Percentiles rank a stretch among this genome's conserved stretches.
These are phyloP conservation scores for Muscidifurax raptorellus DNA, from an alignment of 1,140 invertebrate species.

Conservation along the genomic window DNA sequence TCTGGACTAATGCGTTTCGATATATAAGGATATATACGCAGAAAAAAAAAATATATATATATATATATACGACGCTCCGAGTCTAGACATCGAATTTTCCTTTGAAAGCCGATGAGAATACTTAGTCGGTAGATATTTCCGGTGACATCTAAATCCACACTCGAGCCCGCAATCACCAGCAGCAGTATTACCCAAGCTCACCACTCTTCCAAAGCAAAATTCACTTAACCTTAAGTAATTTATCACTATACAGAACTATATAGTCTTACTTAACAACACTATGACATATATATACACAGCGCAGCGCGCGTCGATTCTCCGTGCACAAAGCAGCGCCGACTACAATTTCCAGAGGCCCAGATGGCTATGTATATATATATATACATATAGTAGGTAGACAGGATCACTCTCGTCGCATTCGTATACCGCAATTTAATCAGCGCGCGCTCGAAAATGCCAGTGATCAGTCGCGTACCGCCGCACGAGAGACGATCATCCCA, in stretches of 20 bases:
- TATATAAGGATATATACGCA: no score
- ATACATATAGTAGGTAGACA: no score
- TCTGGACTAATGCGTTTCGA: no score
- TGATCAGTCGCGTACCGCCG: conserved; percentile 29
- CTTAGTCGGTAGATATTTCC: no score
- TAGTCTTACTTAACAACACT: not conserved
- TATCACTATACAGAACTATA: not conserved
- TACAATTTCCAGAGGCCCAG: not conserved
- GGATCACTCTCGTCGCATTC: not conserved
- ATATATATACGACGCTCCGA: no score
- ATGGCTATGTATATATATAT: not conserved
- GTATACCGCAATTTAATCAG: conserved; percentile 45
- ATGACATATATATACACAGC: no score
- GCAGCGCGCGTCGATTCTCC: not conserved
- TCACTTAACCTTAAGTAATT: not conserved
- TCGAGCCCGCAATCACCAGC: not conserved
- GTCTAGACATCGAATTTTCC: no score
- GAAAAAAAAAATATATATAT: no score
- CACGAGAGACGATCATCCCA: conserved; percentile 17
- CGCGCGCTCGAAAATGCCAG: conserved; percentile 40
- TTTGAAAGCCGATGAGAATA: no score
- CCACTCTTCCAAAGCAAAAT: not conserved
- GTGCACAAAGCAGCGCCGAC: no score
- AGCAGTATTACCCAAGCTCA: not conserved
- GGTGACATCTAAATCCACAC: not conserved